phyloP scores from a whole-genome alignment of 2,888 invertebrate genomes.

The Aporophyla lueneburgensis region DNA sequence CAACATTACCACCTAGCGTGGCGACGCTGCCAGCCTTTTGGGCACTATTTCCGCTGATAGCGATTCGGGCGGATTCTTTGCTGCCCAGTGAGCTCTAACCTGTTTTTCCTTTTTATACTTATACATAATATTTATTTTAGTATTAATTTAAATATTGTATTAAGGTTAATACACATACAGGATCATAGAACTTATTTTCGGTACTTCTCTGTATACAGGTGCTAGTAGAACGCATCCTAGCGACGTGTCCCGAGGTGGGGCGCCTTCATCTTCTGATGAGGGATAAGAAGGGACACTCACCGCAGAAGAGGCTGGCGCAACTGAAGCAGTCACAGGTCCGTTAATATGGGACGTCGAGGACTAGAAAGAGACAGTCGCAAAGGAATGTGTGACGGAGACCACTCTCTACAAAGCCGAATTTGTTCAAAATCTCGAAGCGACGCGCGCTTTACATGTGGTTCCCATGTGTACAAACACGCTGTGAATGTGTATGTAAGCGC shows the following conservation, averaged over 20 bases:
- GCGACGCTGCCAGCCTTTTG: too few relatives aligned
- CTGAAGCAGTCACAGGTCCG: slow-evolving; percentile 91
- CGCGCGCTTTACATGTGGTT: too few relatives aligned
- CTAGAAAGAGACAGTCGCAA: background rate
- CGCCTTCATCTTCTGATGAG: slow-evolving; percentile 92
- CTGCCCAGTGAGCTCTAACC: too few relatives aligned
- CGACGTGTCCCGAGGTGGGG: slow-evolving; percentile 92
- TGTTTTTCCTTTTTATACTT: too few relatives aligned
- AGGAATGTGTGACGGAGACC: background rate
- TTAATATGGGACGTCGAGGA: background rate
- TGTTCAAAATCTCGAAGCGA: background rate
- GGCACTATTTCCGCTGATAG: too few relatives aligned
- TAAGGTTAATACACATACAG: too few relatives aligned
- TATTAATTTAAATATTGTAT: too few relatives aligned
- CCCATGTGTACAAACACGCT: too few relatives aligned
- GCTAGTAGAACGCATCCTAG: slow-evolving; percentile 93
- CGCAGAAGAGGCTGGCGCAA: slow-evolving; percentile 88
- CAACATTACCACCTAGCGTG: too few relatives aligned
- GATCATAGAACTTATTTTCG: background rate
- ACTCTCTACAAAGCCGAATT: background rate
- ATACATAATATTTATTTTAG: too few relatives aligned
- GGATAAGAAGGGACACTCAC: slow-evolving; percentile 90
- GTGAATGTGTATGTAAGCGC: too few relatives aligned
- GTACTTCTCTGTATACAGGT: slow-evolving; percentile 73
- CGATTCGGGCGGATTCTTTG: too few relatives aligned